Evolutionary conservation across 2,113 vertebrate species (phyloP), one percentile per base, ranked within the genome.

Genomic region (Ophthalmolycus amberensis): DNA sequence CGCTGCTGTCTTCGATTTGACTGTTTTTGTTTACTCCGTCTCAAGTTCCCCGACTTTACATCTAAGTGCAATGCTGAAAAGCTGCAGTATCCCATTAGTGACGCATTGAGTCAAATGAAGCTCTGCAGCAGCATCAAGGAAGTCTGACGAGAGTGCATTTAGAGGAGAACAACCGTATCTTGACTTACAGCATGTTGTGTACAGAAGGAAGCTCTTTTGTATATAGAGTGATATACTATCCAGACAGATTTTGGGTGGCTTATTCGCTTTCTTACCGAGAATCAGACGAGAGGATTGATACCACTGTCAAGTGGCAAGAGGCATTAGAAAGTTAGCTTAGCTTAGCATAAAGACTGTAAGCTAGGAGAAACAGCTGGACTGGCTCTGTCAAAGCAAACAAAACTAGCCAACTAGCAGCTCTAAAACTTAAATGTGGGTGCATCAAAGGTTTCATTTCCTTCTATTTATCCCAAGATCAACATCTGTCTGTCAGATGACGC

Each of bases 401-500:
- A 9, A 62, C 34, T 8, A 34, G 59, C 59, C 14, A 0, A 18
- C 22, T 38, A 65, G 11, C 37, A 65, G 18, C 32, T 20, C 18
- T 63, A 10, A 37, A 38, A 34, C 60, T 63, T 18, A 37, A 56
- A 46, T 22, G 16, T 22, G 20, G 15, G 37, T 1, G 18, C 2
- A 56, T 80, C 37, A 50, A 37, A 71, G 56, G 34, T 67, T 68
- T 68, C 0, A 59, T 50, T 52, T 25, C n/a, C 29, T 48, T 16
- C 25, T 32, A 37, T 59, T 10, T 15, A 46, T 68, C 8, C 5
- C 2, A 18, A 12, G 12, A 64, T n/a, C 42, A 68, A 62, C 70
- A 75, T 71, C 52, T 81, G 82, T 65, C 12, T 5, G 10, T 60
- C 75, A 75, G 71, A 72, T 82, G 54, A 44, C 9, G 18, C 48